Evolutionary conservation across 2,888 invertebrate genomes (phyloP).

Genomic region (Sarcophaga subvicina): DNA sequence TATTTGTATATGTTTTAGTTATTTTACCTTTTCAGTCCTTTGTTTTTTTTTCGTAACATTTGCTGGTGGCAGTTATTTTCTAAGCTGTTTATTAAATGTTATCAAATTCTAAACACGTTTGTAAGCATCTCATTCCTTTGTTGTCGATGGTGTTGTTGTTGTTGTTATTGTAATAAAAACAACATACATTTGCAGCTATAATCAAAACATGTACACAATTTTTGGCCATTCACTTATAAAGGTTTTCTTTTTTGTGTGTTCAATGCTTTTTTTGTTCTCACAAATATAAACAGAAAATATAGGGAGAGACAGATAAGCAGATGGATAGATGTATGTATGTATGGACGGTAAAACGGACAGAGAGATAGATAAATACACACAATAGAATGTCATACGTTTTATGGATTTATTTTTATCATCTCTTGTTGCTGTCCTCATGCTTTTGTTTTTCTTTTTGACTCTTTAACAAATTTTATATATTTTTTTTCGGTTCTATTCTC

Average conservation of each 20-base stretch:
- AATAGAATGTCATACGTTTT: conserved; percentile 61
- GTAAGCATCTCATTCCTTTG: conserved; percentile 23
- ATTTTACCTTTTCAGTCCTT: not conserved
- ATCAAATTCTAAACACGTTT: conserved; percentile 49
- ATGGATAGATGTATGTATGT: not conserved
- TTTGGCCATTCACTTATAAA: not conserved
- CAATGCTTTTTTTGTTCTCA: not conserved
- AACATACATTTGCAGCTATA: not conserved
- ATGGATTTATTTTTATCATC: conserved; percentile 46
- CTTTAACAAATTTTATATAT: conserved; percentile 38
- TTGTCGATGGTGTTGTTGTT: conserved; percentile 25
- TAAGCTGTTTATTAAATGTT: not conserved
- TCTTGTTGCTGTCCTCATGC: not conserved
- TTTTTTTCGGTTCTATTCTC: conserved; percentile 7
- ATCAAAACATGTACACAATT: not conserved
- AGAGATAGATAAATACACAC: not conserved
- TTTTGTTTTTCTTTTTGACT: not conserved
- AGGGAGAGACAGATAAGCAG: not conserved
- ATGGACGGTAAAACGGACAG: not conserved
- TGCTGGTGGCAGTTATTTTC: conserved; percentile 1
- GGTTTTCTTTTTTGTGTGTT: not conserved
- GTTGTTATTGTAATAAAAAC: not conserved
- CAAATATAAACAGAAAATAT: not conserved
- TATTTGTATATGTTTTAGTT: not conserved
- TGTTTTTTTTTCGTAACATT: not conserved